These are phyloP conservation scores for Cephus spinipes DNA, from an alignment of 2,888 invertebrate genomes.

Conservation along the genomic window DNA sequence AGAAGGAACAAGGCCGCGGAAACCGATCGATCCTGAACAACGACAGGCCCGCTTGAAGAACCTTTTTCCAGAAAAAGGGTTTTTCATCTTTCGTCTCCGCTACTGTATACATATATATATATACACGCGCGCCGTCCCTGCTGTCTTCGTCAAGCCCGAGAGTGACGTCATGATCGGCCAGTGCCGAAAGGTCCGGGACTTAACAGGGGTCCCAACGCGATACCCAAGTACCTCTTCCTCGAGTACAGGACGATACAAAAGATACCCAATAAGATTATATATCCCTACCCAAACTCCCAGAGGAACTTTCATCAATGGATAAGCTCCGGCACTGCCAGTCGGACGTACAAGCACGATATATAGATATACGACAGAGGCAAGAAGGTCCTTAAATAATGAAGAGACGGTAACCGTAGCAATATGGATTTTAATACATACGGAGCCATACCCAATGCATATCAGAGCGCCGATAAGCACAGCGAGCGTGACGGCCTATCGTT, in stretches of 20 bases:
- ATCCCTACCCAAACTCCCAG: background rate
- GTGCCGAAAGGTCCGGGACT: background rate
- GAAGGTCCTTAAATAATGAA: background rate
- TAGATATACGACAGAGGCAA: background rate
- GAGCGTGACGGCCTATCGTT: background rate
- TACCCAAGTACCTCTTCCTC: background rate
- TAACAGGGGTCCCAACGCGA: background rate
- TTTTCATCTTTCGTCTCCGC: background rate
- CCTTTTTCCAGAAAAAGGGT: background rate
- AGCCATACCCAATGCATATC: background rate
- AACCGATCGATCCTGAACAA: background rate
- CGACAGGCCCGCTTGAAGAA: background rate
- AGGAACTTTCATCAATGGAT: background rate
- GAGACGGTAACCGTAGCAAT: background rate
- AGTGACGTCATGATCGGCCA: background rate
- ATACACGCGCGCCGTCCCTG: background rate
- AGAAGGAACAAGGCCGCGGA: background rate
- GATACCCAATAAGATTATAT: background rate
- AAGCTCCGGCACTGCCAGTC: background rate
- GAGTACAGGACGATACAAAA: background rate
- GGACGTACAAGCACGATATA: background rate
- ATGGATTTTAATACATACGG: background rate
- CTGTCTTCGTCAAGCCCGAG: background rate
- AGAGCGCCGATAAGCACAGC: background rate
- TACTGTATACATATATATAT: background rate